Conservation (phyloP, 2,797 vertebrate genomes). For the Limnodromus scolopaceus region DNA sequence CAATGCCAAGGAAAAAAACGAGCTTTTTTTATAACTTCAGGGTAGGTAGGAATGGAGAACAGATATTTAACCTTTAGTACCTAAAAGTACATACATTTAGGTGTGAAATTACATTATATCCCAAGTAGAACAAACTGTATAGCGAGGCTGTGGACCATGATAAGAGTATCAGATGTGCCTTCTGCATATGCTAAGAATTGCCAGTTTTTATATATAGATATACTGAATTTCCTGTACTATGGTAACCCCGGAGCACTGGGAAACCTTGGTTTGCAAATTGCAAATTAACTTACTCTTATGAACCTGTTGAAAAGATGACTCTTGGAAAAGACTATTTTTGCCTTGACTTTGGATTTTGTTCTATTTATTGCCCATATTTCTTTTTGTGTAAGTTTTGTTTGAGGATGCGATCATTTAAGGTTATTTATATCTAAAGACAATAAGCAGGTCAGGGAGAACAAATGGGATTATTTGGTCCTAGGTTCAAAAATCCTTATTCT, state of each 20-base stretch:
- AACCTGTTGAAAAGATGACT: background rate
- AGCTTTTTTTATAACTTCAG: background rate
- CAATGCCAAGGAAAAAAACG: background rate
- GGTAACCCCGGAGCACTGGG: background rate
- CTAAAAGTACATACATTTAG: background rate
- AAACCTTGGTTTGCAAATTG: background rate
- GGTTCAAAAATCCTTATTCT: background rate
- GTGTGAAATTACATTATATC: background rate
- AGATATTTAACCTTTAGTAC: background rate
- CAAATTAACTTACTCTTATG: background rate
- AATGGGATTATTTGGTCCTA: background rate
- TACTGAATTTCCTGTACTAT: background rate
- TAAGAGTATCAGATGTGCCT: background rate
- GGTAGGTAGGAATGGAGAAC: background rate
- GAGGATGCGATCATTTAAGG: background rate
- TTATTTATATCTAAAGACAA: background rate
- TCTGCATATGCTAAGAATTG: background rate
- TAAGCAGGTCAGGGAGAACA: background rate
- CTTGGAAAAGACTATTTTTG: background rate
- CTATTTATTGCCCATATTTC: fast-evolving
- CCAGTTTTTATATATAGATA: background rate
- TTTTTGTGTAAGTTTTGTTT: background rate
- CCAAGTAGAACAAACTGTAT: background rate
- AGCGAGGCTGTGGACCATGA: background rate
- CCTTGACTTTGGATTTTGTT: background rate